A percentile compares a stretch with the other conserved stretches of the same genome.
Evolutionary conservation across 2,113 vertebrate genomes (phyloP).

Genomic region (Hippocampus abdominalis): DNA sequence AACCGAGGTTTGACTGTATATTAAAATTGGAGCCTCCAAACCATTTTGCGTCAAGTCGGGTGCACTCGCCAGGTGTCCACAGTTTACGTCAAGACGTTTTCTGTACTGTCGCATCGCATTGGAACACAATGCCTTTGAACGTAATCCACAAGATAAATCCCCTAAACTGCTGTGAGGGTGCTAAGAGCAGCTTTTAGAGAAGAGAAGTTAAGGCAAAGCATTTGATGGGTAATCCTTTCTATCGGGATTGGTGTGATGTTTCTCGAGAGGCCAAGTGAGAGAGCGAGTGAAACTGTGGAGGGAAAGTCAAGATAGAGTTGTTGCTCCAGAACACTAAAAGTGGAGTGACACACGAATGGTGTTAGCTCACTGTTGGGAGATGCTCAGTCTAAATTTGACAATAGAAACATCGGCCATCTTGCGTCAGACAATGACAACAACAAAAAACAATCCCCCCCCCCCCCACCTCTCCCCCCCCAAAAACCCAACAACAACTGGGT

Average conservation of each 20-base stretch:
- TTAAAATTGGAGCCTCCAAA: too few species aligned
- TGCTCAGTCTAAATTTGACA: not conserved
- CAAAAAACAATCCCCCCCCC: too few species aligned
- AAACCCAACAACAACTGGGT: not conserved
- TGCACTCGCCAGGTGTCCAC: not conserved
- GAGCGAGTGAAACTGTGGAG: slow-evolving; percentile 46
- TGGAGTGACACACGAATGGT: slow-evolving; percentile 15
- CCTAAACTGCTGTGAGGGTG: slow-evolving; percentile 11
- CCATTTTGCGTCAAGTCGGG: not conserved
- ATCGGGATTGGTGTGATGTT: slow-evolving; percentile 40
- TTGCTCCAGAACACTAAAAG: slow-evolving; percentile 13
- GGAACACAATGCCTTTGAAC: slow-evolving; percentile 32
- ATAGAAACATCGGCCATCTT: not conserved
- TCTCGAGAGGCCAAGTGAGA: slow-evolving; percentile 36
- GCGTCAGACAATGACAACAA: not conserved
- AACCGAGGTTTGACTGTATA: too few species aligned
- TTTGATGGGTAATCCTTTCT: slow-evolving; percentile 46
- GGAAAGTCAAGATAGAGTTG: slow-evolving; percentile 21
- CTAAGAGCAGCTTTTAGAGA: slow-evolving; percentile 23
- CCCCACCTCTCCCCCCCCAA: too few species aligned
- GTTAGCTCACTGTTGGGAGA: not conserved
- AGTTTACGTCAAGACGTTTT: slow-evolving; percentile 12
- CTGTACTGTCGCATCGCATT: slow-evolving; percentile 9
- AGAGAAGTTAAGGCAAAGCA: slow-evolving; percentile 36
- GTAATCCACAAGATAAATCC: slow-evolving; percentile 39